Conservation (phyloP, 2,113 vertebrate species). For the Trogon surrucura region DNA sequence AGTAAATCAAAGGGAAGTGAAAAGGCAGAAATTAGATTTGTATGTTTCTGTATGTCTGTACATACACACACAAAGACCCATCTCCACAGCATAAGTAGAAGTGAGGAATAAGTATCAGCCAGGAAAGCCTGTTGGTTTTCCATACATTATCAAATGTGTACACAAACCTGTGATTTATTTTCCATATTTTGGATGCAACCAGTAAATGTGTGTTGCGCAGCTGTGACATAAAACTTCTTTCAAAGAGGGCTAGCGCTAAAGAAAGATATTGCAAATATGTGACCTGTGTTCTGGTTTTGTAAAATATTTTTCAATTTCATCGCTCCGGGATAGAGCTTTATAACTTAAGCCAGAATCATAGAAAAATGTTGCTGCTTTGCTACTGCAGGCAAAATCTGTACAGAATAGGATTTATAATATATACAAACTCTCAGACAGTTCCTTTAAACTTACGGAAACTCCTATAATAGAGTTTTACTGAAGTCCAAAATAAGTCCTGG, state of each 20-base stretch:
- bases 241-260: neutral
- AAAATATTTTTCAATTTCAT: constrained; percentile 43
- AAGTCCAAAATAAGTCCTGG: constrained; percentile 60
- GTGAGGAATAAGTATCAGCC: neutral
- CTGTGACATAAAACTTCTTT: constrained; percentile 56
- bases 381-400: constrained; percentile 45
- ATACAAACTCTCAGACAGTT: constrained; percentile 61
- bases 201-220: constrained; percentile 37
- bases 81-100: neutral
- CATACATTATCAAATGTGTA: neutral
- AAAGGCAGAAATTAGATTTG: constrained; percentile 29
- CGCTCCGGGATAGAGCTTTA: constrained; percentile 22
- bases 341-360: constrained; percentile 44
- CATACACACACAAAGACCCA: neutral
- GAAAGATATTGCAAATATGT: constrained; percentile 27
- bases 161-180: constrained; percentile 30
- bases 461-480: constrained; percentile 56
- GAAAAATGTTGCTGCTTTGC: constrained; percentile 47
- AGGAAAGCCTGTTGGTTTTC: neutral
- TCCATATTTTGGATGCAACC: constrained; percentile 13
- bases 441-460: constrained; percentile 67
- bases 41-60: neutral
- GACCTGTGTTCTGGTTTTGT: constrained; percentile 17
- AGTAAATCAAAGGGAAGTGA: constrained; percentile 56
- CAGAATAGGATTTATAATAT: constrained; percentile 65